Evolutionary conservation across 2,888 invertebrate genomes (phyloP), one percentile per base, ranked within the genome.

Genomic region (Drosophila dives): DNA sequence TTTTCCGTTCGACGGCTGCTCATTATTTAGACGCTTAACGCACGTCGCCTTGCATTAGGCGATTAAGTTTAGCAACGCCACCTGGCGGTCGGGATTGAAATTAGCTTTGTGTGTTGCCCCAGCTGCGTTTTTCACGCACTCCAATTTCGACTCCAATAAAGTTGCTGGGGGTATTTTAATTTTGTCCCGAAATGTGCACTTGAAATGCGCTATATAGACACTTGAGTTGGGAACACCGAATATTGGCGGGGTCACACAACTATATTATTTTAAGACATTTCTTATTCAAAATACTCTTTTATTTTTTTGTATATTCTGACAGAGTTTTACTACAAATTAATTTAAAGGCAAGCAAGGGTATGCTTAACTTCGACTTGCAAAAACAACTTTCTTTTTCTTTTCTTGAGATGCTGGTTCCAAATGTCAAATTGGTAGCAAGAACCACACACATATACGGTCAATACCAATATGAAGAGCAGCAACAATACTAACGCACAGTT

Each of bases 1-100:
- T 79, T 74, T 62, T 64, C 72, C 50, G 42, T 48, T 63, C 62
- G 59, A 56, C 69, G 68, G 56, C 77, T 68, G 66, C 86, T 88
- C 83, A 88, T 84, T 88, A 84, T 89, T 88, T 86, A 86, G 81
- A 78, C 69, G 89, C 81, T 88, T 83, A 81, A 83, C 80, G 81
- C 70, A 72, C 78, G 67, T 82, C 77, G 75, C 58, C 79, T 81
- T 75, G 79, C 82, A 80, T 86, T 86, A 77, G 80, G 80, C 78
- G 89, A 88, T 84, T 86, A 86, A 83, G 86, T 77, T 85, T 58
- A 72, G 73, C 75, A 66, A 54, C 83, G 77, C 74, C 81, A 86
- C 81, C 81, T 86, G 75, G 58, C 77, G 81, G 56, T 62, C 55
- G 49, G 45, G 60, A 80, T 80, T 60, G 68, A 69, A 83, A 86